Evolutionary conservation across 2,797 vertebrate species (phyloP).

Genomic region (Sebastes melanostomus): DNA sequence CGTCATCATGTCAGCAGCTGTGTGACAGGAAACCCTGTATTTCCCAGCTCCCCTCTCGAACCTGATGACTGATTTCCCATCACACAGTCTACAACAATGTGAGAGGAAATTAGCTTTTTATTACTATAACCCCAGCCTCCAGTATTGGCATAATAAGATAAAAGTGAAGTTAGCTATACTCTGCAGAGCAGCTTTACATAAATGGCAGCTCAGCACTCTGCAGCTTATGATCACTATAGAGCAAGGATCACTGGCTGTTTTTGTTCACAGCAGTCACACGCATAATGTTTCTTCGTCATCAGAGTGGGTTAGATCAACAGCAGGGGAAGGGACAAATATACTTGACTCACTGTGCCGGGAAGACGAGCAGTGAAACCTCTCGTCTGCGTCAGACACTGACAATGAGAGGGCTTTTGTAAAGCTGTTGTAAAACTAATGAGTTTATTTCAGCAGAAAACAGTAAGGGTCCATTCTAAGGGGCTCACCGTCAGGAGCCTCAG

Average conservation of each 20-base stretch:
- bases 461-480: not conserved
- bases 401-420: not conserved
- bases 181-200: slow-evolving; percentile 37
- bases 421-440: not conserved
- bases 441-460: not conserved
- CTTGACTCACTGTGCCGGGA: slow-evolving; percentile 35
- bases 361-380: slow-evolving; percentile 9
- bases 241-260: not conserved
- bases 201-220: slow-evolving; percentile 35
- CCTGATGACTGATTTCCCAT: not conserved
- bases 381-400: not conserved
- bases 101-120: slow-evolving; percentile 3
- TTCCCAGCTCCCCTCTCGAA: not conserved
- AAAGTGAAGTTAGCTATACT: slow-evolving; percentile 20
- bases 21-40: not conserved
- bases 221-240: slow-evolving; percentile 23
- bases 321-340: not conserved
- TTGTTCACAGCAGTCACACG: slow-evolving; percentile 20
- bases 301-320: not conserved
- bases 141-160: slow-evolving; percentile 42
- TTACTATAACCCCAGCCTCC: not conserved
- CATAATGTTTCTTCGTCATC: not conserved
- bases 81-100: not conserved
- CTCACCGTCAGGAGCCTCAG: not conserved
- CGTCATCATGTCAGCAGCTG: not conserved